Evolutionary conservation across 2,797 vertebrate species (phyloP).

Genomic region (Vespertilio murinus): DNA sequence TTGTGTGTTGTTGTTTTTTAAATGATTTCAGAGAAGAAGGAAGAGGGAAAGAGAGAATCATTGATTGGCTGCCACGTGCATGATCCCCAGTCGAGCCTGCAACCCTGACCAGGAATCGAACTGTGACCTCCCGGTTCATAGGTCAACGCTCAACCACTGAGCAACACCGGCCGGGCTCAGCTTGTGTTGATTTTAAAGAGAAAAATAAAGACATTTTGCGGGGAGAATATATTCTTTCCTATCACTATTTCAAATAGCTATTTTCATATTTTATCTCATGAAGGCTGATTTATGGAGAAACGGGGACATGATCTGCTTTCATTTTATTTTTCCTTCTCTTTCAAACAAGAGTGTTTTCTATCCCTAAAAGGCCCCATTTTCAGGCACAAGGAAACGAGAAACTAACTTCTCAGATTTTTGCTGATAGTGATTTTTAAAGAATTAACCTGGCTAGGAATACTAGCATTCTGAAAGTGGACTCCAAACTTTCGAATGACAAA

Average conservation of each 20-base stretch:
- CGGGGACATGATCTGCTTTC: not conserved
- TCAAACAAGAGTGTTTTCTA: not conserved
- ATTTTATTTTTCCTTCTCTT: conserved; percentile 20
- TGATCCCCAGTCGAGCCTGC: too few relatives aligned
- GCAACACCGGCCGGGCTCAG: not conserved
- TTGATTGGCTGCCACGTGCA: too few relatives aligned
- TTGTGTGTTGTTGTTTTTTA: not conserved
- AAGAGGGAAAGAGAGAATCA: too few relatives aligned
- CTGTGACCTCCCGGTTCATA: too few relatives aligned
- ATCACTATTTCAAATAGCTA: not conserved
- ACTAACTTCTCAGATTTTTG: not conserved
- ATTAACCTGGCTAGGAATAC: not conserved
- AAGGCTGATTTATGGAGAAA: not conserved
- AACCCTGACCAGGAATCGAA: too few relatives aligned
- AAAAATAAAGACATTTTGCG: not conserved
- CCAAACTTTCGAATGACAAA: not conserved
- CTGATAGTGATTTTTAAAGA: not conserved
- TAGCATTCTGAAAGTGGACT: not conserved
- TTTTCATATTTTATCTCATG: not conserved
- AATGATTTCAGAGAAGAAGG: too few relatives aligned
- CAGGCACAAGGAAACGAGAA: not conserved
- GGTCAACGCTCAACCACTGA: too few relatives aligned
- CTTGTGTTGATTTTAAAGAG: conserved; percentile 1
- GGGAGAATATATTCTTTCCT: not conserved
- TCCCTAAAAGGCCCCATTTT: conserved; percentile 1